These are phyloP conservation scores for Gouania willdenowi DNA, from an alignment of 2,797 vertebrate genomes.

Conservation along the genomic window DNA sequence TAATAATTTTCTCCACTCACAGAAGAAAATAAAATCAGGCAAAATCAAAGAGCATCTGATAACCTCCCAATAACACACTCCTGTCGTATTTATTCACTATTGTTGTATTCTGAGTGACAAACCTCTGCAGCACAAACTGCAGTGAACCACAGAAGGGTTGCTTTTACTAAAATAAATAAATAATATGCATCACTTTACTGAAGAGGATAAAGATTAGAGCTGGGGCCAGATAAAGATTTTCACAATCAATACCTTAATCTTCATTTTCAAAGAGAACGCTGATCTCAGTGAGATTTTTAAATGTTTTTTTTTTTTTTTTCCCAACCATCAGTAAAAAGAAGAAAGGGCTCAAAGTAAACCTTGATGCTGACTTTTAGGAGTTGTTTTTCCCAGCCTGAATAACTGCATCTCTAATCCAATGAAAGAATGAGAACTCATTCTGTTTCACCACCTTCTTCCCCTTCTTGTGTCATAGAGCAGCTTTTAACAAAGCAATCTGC, in stretches of 20 bases:
- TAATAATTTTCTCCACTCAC: too few species aligned
- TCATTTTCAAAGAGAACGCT: not conserved
- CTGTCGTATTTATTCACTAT: too few species aligned
- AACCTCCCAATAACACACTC: too few species aligned
- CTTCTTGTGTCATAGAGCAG: constrained; percentile 1
- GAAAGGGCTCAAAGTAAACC: not conserved
- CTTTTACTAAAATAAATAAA: not conserved
- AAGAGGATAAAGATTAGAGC: not conserved
- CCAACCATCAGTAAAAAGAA: not conserved
- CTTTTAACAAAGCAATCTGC: constrained; percentile 1
- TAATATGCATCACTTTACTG: not conserved
- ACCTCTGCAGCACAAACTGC: too few species aligned
- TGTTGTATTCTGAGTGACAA: too few species aligned
- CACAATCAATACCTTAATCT: not conserved
- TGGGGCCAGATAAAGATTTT: not conserved
- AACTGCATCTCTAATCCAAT: too few species aligned
- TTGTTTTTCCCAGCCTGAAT: too few species aligned
- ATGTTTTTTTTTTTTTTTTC: not conserved
- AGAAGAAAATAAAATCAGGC: too few species aligned
- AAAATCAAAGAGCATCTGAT: too few species aligned
- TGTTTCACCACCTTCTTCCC: not conserved
- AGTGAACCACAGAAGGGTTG: not conserved
- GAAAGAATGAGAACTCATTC: too few species aligned
- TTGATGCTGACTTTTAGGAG: too few species aligned
- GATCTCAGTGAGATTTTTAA: not conserved